phyloP scores from a whole-genome alignment of 2,797 vertebrate species.

The Micropoecilia bifurca region DNA sequence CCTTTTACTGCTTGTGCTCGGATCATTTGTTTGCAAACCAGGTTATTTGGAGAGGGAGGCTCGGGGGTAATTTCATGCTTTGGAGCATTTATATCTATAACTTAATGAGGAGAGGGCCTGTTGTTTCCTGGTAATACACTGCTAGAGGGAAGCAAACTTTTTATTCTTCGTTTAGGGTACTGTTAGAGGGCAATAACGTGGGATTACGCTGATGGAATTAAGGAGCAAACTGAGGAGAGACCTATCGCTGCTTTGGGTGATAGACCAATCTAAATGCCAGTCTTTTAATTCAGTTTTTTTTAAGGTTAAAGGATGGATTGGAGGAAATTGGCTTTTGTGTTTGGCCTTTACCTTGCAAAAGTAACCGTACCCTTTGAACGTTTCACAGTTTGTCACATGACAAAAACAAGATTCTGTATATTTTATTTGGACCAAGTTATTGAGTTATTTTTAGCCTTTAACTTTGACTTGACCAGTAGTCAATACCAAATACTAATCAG shows the following conservation, averaged over 20 bases:
- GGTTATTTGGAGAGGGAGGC: slow-evolving; percentile 95
- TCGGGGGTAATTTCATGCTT: slow-evolving; percentile 99
- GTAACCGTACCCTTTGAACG: neutral
- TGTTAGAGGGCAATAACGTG: slow-evolving; percentile 80
- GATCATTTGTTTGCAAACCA: slow-evolving; percentile 99
- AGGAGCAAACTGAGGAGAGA: slow-evolving; percentile 71
- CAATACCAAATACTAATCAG: neutral
- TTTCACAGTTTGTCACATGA: neutral
- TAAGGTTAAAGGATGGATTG: slow-evolving; percentile 50
- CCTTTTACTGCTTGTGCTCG: slow-evolving; percentile 90
- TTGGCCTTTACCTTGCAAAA: slow-evolving; percentile 31
- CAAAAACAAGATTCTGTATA: neutral
- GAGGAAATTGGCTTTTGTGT: slow-evolving; percentile 48
- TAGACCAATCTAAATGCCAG: slow-evolving; percentile 64
- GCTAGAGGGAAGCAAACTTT: slow-evolving; percentile 85
- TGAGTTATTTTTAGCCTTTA: neutral
- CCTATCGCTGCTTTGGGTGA: slow-evolving; percentile 65
- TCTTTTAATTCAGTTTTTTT: slow-evolving; percentile 63
- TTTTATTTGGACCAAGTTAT: neutral
- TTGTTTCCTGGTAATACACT: slow-evolving; percentile 91
- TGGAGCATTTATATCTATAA: slow-evolving; percentile 96
- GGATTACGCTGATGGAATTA: slow-evolving; percentile 76
- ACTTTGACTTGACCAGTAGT: neutral
- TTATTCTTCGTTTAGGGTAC: slow-evolving; percentile 85
- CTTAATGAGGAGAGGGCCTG: slow-evolving; percentile 97